Base-by-base conservation (phyloP, 1,140 invertebrate genomes). In the Mycetomoellerius zeteki region DNA sequence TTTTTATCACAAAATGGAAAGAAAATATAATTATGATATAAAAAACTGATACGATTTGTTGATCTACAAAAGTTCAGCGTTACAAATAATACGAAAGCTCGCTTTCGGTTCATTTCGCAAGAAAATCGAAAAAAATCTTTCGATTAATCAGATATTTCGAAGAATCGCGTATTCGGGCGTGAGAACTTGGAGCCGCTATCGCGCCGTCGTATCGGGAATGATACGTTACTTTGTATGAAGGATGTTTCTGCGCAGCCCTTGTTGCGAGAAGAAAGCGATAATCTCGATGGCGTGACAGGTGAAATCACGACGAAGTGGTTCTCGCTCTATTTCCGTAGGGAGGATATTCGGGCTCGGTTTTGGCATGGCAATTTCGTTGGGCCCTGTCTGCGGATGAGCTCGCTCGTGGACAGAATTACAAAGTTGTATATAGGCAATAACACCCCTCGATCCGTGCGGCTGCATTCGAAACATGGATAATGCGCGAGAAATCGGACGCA, bases 221-320 rank as follows among this genome's bases (percentile, higher is more conserved):
- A 84, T 73, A 84, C 54, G 69, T 84, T 73, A 84, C 37, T 81
- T 81, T 14, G 50, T 72, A 72, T 10, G 37, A 60, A 73, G 37
- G 37, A 73, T 14, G 80, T 65, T 50, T 19, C 43, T n/a, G 37
- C 37, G 37, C 24, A 24, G 54, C 24, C 64, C 72, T 76, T 21
- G 75, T 62, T 65, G 81, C 47, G 80, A 50, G 50, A 27, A 16
- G 33, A 65, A 24, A 85, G 77, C 58, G 78, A 90, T 84, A 88
- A 88, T 86, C 78, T 81, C 71, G 75, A 88, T 71, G 76, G 69
- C 87, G 89, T 90, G 89, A 90, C 87, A 87, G 67, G 69, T 90
- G 72, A 90, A 88, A 90, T 86, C 80, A 77, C 73, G 67, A 88
- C 73, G 84, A n/a, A 80, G 86, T 81, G 58, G 21, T 27, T 54